Conservation (phyloP, 2,797 vertebrate species). For the Lepilemur septentrionalis region DNA sequence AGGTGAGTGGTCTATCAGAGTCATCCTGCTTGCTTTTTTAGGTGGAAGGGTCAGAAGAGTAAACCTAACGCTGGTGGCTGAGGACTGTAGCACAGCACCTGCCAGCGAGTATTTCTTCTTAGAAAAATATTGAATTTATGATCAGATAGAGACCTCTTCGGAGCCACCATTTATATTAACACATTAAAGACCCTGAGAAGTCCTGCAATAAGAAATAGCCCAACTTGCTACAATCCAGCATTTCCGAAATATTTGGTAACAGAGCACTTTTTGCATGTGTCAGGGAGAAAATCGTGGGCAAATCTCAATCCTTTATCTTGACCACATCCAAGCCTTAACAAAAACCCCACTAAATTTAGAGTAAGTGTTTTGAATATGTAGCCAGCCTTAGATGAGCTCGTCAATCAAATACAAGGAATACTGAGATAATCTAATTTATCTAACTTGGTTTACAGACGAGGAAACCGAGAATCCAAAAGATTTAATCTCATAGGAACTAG, state of each 20-base stretch:
- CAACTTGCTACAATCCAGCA: background rate
- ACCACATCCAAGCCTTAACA: background rate
- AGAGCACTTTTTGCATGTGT: background rate
- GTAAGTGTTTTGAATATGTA: background rate
- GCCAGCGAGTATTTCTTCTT: background rate
- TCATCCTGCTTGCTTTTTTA: background rate
- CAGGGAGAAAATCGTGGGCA: background rate
- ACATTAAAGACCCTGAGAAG: background rate
- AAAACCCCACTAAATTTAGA: background rate
- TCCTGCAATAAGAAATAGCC: background rate
- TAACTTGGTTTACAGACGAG: background rate
- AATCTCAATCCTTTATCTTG: background rate
- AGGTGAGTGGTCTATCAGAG: background rate
- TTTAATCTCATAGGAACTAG: background rate
- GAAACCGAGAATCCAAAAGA: constrained; percentile 22
- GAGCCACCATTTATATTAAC: background rate
- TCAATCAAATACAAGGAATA: background rate
- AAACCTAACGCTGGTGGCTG: background rate
- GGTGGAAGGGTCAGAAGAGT: background rate
- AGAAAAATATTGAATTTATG: background rate
- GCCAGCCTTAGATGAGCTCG: background rate
- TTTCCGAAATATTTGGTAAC: background rate
- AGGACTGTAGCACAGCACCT: background rate
- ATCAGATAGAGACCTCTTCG: background rate
- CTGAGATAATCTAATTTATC: background rate